Evolutionary conservation across 2,888 invertebrate genomes (phyloP).

Genomic region (Elegia similella): DNA sequence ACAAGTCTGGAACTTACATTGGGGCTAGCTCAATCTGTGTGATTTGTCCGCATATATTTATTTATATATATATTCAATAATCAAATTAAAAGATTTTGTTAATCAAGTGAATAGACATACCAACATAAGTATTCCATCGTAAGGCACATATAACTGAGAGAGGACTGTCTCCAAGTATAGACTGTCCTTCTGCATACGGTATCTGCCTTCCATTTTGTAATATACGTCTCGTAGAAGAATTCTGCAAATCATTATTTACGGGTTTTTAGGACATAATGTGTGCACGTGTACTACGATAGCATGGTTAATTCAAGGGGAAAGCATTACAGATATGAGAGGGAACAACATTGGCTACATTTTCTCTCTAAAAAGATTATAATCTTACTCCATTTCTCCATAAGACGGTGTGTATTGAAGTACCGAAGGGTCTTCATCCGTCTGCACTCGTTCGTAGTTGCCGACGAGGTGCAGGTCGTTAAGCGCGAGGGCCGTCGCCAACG

Average conservation of each 20-base stretch:
- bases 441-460: conserved; percentile 56
- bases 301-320: too few species aligned
- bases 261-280: neutral
- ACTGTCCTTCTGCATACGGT: conserved; percentile 48
- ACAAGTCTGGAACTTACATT: too few species aligned
- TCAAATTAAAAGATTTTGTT: too few species aligned
- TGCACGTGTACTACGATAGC: too few species aligned
- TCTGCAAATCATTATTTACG: conserved; percentile 35
- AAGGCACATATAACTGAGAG: conserved; percentile 38
- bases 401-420: conserved; percentile 49
- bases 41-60: too few species aligned
- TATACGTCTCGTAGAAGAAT: conserved; percentile 51
- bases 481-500: conserved; percentile 35
- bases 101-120: conserved; percentile 30
- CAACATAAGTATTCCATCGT: conserved; percentile 45
- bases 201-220: conserved; percentile 56
- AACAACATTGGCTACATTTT: too few species aligned
- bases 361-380: neutral
- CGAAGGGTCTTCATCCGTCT: conserved; percentile 36
- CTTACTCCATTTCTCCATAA: conserved; percentile 59
- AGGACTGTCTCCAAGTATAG: conserved; percentile 48
- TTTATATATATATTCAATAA: too few species aligned
- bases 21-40: too few species aligned
- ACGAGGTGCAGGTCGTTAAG: conserved; percentile 58
- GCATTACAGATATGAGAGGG: too few species aligned